A percentile compares a stretch with the other conserved stretches of the same genome.
These are phyloP conservation scores for Epistrophella euchroma DNA, from an alignment of 2,888 invertebrate species.

Conservation along the genomic window DNA sequence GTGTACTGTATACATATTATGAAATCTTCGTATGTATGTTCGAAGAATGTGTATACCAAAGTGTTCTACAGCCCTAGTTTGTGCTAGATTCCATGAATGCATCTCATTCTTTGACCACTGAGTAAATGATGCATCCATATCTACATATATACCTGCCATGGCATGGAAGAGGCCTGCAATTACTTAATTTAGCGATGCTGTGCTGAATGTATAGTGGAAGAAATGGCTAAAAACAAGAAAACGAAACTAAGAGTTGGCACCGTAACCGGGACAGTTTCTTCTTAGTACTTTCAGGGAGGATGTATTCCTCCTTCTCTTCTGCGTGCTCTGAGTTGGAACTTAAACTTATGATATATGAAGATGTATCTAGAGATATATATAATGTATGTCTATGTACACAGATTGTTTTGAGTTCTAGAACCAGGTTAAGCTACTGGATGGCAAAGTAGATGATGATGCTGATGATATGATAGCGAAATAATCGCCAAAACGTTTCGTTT, in stretches of 20 bases:
- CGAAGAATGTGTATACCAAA: neutral
- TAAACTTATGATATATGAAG: neutral
- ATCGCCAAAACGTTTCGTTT: constrained; percentile 71
- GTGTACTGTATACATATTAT: too few species aligned
- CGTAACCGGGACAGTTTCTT: constrained; percentile 51
- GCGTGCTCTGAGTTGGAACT: neutral
- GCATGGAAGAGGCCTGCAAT: constrained; percentile 72
- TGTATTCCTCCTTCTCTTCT: constrained; percentile 27
- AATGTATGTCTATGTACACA: neutral
- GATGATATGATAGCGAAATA: constrained; percentile 45
- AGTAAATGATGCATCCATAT: constrained; percentile 32
- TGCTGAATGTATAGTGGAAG: constrained; percentile 52
- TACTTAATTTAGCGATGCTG: constrained; percentile 75
- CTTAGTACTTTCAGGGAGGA: constrained; percentile 44
- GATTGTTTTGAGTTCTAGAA: constrained; percentile 23
- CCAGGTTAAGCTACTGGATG: constrained; percentile 68
- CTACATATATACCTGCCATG: constrained; percentile 43
- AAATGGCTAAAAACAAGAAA: constrained; percentile 56
- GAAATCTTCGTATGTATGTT: constrained; percentile 51
- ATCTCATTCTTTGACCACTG: constrained; percentile 74
- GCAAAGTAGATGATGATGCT: constrained; percentile 39
- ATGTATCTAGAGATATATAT: neutral
- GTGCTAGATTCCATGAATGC: constrained; percentile 76
- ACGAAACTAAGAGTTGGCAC: constrained; percentile 56
- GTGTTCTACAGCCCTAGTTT: constrained; percentile 73